Evolutionary conservation across 2,113 vertebrate species (phyloP).

Genomic region (Phrynocephalus versicolor): DNA sequence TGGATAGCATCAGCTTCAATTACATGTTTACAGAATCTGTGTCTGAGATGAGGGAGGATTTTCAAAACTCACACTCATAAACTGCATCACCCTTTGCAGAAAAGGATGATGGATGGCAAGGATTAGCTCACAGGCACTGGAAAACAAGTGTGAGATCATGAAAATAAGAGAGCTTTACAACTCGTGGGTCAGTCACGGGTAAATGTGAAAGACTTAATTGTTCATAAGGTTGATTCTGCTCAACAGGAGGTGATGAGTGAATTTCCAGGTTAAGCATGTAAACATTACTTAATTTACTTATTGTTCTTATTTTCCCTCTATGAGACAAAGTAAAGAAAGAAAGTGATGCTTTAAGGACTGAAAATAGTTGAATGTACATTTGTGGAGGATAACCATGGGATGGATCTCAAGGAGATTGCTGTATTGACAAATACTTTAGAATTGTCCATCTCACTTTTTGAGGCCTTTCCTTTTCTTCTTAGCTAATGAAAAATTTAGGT

Average conservation of each 20-base stretch:
- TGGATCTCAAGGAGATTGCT: slow-evolving; percentile 48
- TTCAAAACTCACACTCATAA: neutral
- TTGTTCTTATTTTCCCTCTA: neutral
- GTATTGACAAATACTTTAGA: slow-evolving; percentile 11
- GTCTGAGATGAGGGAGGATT: neutral
- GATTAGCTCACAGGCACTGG: neutral
- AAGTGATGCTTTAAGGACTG: slow-evolving; percentile 24
- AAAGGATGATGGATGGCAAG: neutral
- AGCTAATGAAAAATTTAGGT: neutral
- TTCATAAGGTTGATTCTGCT: neutral
- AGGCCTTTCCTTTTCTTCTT: neutral
- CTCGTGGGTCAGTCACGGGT: neutral
- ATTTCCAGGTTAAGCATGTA: neutral
- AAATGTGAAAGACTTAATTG: slow-evolving; percentile 5
- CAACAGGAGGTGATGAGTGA: slow-evolving; percentile 9
- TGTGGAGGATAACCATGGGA: slow-evolving; percentile 40
- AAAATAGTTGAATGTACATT: slow-evolving; percentile 19
- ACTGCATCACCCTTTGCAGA: neutral
- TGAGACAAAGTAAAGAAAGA: slow-evolving; percentile 16
- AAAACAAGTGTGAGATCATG: neutral
- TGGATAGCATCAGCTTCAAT: neutral
- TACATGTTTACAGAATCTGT: slow-evolving; percentile 13
- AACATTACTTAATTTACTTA: neutral
- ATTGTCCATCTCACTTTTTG: slow-evolving; percentile 11
- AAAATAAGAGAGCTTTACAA: neutral